A percentile compares a stretch with the other conserved stretches of the same genome.
Conservation (phyloP, 2,888 invertebrate species). For the Noctua fimbriata region DNA sequence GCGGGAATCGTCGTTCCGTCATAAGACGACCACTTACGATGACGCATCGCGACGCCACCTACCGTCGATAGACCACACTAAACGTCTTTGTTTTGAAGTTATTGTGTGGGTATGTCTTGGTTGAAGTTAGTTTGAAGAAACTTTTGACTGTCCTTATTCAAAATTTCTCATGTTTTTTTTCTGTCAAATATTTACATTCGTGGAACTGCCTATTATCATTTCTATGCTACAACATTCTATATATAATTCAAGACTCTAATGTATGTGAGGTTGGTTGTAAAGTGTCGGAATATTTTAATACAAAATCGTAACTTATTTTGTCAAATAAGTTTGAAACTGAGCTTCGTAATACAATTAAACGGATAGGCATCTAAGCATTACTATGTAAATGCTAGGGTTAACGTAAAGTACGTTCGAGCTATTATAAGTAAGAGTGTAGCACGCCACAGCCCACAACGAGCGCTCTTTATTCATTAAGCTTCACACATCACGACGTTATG, state of each 20-base stretch:
- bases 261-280: background rate
- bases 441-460: conserved; percentile 19
- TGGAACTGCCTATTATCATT: background rate
- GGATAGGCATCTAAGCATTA: conserved; percentile 37
- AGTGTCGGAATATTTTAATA: background rate
- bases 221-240: background rate
- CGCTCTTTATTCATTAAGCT: conserved; percentile 67
- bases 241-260: background rate
- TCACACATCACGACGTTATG: conserved; percentile 66
- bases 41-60: conserved; percentile 71
- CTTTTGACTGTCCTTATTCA: background rate
- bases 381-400: conserved; percentile 49
- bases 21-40: conserved; percentile 69
- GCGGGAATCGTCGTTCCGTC: conserved; percentile 70
- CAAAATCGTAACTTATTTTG: conserved; percentile 6
- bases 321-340: conserved; percentile 15
- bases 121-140: conserved; percentile 21
- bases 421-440: conserved; percentile 45
- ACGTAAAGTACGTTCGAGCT: conserved; percentile 36
- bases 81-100: conserved; percentile 52
- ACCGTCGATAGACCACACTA: conserved; percentile 36
- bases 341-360: conserved; percentile 39
- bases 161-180: background rate
- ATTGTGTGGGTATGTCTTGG: background rate
- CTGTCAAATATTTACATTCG: background rate